Base-by-base conservation (phyloP, 1,140 invertebrate genomes). In the Bombus superbus region DNA sequence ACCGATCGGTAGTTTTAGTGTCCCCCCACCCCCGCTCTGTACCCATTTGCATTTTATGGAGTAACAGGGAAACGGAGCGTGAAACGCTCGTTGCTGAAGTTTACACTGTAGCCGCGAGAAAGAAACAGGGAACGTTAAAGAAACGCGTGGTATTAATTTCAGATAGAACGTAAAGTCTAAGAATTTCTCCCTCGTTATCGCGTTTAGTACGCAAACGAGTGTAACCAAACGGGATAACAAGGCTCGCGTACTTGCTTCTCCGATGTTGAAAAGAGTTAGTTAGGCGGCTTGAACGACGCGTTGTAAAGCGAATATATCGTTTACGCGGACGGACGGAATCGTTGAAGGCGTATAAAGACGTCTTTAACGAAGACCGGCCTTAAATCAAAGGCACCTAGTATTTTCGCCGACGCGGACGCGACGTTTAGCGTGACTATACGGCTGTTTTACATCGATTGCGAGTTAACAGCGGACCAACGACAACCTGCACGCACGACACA, bases 401-500 rank as follows among this genome's bases (percentile, higher is more conserved):
- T 44, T 77, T 69, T 83, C 62, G 62, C 81, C 18, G 40, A 62
- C n/a, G 42, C 11, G 13, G 72, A 53, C 18, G 47, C 47, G n/a
- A 38, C 64, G 62, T 83, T 83, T 75, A 75, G 72, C 81, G 59
- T 68, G 72, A 83, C 73, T 68, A 18, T 57, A 44, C 40, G 40
- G 47, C 62, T 38, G 75, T 62, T 84, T 71, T 78, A 69, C 82
- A 78, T 83, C 69, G 69, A 83, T 78, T 22, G 82, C 64, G 18
- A 78, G 35, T 64, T 57, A 81, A 53, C 25, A 35, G 1, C 42
- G 3, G 47, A n/a, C 59, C 42, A 80, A 44, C 75, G 85, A 81
- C 80, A 84, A 71, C 66, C 57, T 32, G 68, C 25, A 83, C 44
- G 44, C 78, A 82, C 66, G 79, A 86, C 59, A 78, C 74, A 79